A percentile compares a stretch with the other conserved stretches of the same genome.
phyloP scores from a whole-genome alignment of 2,888 invertebrate genomes.

The Teleiodes luculella region DNA sequence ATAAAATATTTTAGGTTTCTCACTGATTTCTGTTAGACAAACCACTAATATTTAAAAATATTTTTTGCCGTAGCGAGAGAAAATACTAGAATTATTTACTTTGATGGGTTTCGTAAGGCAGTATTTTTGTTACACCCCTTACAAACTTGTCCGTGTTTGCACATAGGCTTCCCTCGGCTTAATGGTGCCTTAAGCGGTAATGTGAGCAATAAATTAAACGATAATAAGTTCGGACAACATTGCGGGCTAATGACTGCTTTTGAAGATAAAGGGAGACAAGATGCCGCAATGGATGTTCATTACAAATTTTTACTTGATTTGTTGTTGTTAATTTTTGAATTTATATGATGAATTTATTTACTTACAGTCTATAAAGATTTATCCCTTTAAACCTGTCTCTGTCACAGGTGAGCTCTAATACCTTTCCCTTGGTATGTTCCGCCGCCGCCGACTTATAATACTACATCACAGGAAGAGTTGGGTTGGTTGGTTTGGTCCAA shows the following conservation, averaged over 20 bases:
- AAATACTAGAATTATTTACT: neutral
- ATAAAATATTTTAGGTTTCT: too few relatives aligned
- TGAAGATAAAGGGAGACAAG: conserved; percentile 7
- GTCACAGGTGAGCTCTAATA: too few relatives aligned
- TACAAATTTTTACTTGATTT: neutral
- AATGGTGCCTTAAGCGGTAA: conserved; percentile 73
- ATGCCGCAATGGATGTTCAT: conserved; percentile 4
- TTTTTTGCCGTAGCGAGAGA: neutral
- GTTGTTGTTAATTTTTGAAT: neutral
- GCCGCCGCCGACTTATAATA: too few relatives aligned
- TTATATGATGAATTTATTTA: too few relatives aligned
- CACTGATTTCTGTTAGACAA: too few relatives aligned
- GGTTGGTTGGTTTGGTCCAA: too few relatives aligned
- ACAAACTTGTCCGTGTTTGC: conserved; percentile 40
- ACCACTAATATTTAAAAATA: too few relatives aligned
- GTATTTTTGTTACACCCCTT: conserved; percentile 1
- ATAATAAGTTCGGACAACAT: conserved; percentile 75
- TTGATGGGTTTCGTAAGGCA: conserved; percentile 29
- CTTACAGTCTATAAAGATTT: too few relatives aligned
- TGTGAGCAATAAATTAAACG: conserved; percentile 75
- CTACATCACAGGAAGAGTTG: too few relatives aligned
- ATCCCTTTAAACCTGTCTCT: too few relatives aligned
- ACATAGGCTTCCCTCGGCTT: conserved; percentile 53
- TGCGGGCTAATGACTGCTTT: conserved; percentile 51
- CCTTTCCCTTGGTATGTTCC: too few relatives aligned